These are phyloP conservation scores for Zingel zingel DNA, from an alignment of 2,113 vertebrate genomes.

Conservation along the genomic window DNA sequence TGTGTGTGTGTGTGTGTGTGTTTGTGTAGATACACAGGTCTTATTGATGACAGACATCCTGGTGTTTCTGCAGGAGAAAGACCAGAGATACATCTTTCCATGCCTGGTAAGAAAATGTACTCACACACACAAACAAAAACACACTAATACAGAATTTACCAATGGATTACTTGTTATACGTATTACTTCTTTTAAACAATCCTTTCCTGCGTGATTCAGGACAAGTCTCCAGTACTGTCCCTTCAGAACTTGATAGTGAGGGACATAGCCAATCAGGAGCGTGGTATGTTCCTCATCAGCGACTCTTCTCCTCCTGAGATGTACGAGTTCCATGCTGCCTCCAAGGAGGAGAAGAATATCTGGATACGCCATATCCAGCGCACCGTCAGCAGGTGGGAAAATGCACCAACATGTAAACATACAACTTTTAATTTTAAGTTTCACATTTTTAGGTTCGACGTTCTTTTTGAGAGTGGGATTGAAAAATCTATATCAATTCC, in stretches of 20 bases:
- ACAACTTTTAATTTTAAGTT: neutral
- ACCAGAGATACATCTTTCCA: conserved; percentile 93
- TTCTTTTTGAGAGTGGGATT: no score
- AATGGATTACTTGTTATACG: neutral
- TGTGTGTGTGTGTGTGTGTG: conserved; percentile 21
- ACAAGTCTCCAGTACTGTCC: conserved; percentile 90
- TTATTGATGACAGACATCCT: conserved; percentile 93
- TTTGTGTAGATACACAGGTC: conserved; percentile 88
- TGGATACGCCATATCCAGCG: conserved; percentile 92
- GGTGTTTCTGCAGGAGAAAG: conserved; percentile 95
- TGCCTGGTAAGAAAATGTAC: conserved; percentile 85
- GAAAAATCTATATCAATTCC: no score
- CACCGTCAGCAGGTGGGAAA: conserved; percentile 85
- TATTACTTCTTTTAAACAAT: neutral
- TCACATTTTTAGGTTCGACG: no score
- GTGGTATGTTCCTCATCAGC: conserved; percentile 93
- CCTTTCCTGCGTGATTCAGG: conserved; percentile 73
- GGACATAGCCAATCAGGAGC: conserved; percentile 95
- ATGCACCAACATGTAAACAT: neutral
- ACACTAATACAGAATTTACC: neutral
- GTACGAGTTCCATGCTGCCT: conserved; percentile 93
- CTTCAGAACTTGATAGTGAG: conserved; percentile 92
- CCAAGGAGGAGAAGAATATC: conserved; percentile 88
- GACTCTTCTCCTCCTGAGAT: conserved; percentile 89
- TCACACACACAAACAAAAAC: neutral